These are phyloP conservation scores for Xestia xanthographa DNA, from an alignment of 2,888 invertebrate species.

Conservation along the genomic window DNA sequence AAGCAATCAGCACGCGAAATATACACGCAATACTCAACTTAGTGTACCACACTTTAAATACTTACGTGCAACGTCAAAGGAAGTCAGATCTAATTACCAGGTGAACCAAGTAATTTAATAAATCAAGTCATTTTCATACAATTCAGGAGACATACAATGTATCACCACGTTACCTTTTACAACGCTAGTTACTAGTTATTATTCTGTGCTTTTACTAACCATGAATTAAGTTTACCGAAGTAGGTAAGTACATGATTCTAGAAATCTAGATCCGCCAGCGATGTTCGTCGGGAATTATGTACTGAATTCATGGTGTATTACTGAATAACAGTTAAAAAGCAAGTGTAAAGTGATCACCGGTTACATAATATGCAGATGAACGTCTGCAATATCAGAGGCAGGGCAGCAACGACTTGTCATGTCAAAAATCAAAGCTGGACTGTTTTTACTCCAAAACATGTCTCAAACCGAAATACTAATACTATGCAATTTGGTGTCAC, in stretches of 20 bases:
- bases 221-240: not conserved
- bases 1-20: conserved; percentile 47
- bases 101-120: not conserved
- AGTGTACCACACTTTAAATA: conserved; percentile 34
- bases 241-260: not conserved
- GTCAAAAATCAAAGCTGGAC: not conserved
- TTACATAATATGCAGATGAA: not conserved
- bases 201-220: too few species aligned
- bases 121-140: not conserved
- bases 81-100: conserved; percentile 38
- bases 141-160: not conserved
- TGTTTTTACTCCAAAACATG: not conserved
- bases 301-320: not conserved
- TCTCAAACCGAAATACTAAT: not conserved
- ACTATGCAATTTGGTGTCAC: not conserved
- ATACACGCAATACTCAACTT: conserved; percentile 38
- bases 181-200: too few species aligned
- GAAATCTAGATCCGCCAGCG: not conserved
- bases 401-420: not conserved
- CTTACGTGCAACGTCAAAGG: conserved; percentile 30
- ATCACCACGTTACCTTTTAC: not conserved
- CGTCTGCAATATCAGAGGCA: not conserved
- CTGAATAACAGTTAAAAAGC: not conserved
- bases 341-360: not conserved
- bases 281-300: not conserved